Percentiles rank a stretch among this genome's conserved stretches.
phyloP scores from a whole-genome alignment of 2,888 invertebrate species.

The Dorcus parallelipipedus region DNA sequence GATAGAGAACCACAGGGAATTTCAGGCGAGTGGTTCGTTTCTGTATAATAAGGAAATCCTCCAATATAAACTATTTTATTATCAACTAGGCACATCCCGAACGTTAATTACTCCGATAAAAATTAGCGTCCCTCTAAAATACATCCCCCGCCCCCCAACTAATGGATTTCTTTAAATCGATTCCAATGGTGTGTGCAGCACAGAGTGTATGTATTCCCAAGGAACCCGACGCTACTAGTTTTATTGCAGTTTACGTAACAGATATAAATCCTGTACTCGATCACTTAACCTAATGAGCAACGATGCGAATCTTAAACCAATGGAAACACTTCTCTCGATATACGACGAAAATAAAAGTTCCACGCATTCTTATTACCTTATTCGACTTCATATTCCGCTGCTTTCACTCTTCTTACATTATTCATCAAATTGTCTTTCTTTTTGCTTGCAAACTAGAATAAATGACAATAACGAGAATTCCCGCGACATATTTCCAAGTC shows the following conservation, averaged over 20 bases:
- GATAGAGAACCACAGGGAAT: constrained; percentile 13
- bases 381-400: too few relatives aligned
- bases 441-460: too few relatives aligned
- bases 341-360: background rate
- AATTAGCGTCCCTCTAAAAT: too few relatives aligned
- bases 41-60: background rate
- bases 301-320: constrained; percentile 5
- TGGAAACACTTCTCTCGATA: background rate
- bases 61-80: background rate
- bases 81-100: too few relatives aligned
- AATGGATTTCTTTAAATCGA: constrained; percentile 1
- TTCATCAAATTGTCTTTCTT: too few relatives aligned
- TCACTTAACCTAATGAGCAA: constrained; percentile 26
- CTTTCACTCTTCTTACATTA: too few relatives aligned
- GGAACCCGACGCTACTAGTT: constrained; percentile 8
- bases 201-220: constrained; percentile 14
- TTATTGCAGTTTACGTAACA: constrained; percentile 20
- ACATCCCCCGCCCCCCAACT: background rate
- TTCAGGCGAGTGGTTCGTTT: background rate
- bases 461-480: too few relatives aligned
- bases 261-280: constrained; percentile 17
- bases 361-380: too few relatives aligned
- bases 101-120: too few relatives aligned
- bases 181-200: background rate
- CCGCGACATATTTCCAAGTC: too few relatives aligned